These are phyloP conservation scores for Steinernema scapterisci DNA, from an alignment of 2,888 invertebrate species.

Conservation along the genomic window DNA sequence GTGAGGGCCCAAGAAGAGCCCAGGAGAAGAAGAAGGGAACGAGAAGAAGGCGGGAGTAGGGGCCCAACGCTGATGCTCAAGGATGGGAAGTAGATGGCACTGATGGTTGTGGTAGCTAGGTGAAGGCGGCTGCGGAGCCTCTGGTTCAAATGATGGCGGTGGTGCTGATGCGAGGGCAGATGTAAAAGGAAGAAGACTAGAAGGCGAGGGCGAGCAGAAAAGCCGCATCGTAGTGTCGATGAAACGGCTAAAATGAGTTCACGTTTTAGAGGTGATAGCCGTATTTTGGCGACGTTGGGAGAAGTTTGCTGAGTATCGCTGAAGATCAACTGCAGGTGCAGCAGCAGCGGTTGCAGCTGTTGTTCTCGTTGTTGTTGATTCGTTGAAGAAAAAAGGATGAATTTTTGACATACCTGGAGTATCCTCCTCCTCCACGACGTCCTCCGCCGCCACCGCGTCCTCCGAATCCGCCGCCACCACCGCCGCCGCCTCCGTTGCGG, in stretches of 20 bases:
- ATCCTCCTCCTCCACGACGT: not conserved
- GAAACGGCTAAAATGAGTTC: constrained; percentile 15
- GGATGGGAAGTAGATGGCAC: not conserved
- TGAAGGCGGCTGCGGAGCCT: not conserved
- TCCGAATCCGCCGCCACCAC: constrained; percentile 41
- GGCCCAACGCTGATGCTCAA: not conserved
- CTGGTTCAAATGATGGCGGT: constrained; percentile 1
- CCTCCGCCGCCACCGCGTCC: constrained; percentile 38
- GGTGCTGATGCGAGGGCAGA: constrained; percentile 8
- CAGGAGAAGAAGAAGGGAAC: not conserved
- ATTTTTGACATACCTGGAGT: not conserved
- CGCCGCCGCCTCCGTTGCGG: constrained; percentile 64
- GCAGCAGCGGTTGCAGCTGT: not conserved
- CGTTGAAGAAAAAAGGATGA: not conserved
- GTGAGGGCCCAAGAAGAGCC: not conserved
- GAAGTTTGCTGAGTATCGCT: not conserved
- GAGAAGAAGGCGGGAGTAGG: not conserved
- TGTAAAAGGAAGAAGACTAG: constrained; percentile 9
- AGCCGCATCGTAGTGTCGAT: constrained; percentile 30
- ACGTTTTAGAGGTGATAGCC: constrained; percentile 6
- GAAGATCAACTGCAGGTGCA: not conserved
- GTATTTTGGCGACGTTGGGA: not conserved
- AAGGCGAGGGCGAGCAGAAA: constrained; percentile 27
- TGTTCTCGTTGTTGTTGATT: not conserved
- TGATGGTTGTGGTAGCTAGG: not conserved